Percentiles rank a stretch among this genome's conserved stretches.
Evolutionary conservation across 1,140 invertebrate species (phyloP).

Genomic region (Papilio xuthus): DNA sequence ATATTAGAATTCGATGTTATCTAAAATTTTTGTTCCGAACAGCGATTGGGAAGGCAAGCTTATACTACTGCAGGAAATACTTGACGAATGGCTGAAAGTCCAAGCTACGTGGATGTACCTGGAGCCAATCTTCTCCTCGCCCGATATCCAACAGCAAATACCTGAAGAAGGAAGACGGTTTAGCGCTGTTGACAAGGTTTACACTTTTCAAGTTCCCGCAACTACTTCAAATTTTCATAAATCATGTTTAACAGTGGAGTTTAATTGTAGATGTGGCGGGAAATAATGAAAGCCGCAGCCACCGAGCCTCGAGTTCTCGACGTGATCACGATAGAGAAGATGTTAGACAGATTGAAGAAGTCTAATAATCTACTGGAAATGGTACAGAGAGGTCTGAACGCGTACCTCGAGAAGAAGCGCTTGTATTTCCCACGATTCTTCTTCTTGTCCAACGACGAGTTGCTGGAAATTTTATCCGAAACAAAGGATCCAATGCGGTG

Average conservation of each 20-base stretch:
- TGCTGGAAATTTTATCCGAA: slow-evolving; percentile 97
- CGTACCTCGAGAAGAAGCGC: slow-evolving; percentile 97
- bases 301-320: slow-evolving; percentile 91
- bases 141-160: slow-evolving; percentile 98
- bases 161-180: slow-evolving; percentile 94
- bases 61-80: slow-evolving; percentile 92
- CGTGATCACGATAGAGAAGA: slow-evolving; percentile 95
- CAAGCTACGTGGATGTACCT: slow-evolving; percentile 98
- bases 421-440: slow-evolving; percentile 97
- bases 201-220: not conserved
- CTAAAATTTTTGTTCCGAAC: slow-evolving; percentile 23
- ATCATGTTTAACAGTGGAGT: not conserved
- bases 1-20: no score
- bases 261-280: slow-evolving; percentile 89
- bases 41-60: slow-evolving; percentile 91
- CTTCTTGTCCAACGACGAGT: slow-evolving; percentile 98
- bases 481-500: slow-evolving; percentile 97
- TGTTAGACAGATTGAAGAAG: slow-evolving; percentile 95
- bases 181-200: slow-evolving; percentile 93
- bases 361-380: slow-evolving; percentile 93
- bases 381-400: slow-evolving; percentile 96
- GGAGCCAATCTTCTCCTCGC: slow-evolving; percentile 98
- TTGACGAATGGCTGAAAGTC: slow-evolving; percentile 98
- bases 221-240: not conserved
- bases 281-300: slow-evolving; percentile 94